Percentiles rank a stretch among this genome's conserved stretches.
phyloP scores from a whole-genome alignment of 2,888 invertebrate genomes.

The Uloborus plumipes region DNA sequence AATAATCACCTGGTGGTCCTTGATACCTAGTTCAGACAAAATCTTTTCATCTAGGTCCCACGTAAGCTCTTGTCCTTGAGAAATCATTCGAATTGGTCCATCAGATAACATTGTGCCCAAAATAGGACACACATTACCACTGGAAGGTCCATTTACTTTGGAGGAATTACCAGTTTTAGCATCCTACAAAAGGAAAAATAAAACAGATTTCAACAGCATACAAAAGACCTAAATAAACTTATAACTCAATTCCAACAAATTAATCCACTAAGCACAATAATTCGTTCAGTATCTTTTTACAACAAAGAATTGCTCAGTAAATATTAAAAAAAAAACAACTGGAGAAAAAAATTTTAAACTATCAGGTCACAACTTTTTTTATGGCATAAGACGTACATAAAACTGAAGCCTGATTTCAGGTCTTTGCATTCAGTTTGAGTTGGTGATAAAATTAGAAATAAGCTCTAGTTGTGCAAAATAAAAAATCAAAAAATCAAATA shows the following conservation, averaged over 20 bases:
- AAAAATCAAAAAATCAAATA: no score
- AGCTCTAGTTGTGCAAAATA: no score
- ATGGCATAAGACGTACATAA: no score
- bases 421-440: no score
- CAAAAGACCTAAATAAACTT: not conserved
- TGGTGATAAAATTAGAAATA: no score
- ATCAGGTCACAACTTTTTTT: no score
- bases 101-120: conserved; percentile 82
- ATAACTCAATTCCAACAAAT: not conserved
- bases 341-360: no score
- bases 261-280: no score
- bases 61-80: conserved; percentile 89
- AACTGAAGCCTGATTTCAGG: no score
- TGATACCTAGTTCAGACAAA: conserved; percentile 91
- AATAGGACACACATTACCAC: conserved; percentile 73
- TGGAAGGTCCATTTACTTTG: conserved; percentile 35
- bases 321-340: no score
- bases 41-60: conserved; percentile 93
- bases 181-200: conserved; percentile 15
- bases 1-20: conserved; percentile 84
- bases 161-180: conserved; percentile 15
- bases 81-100: conserved; percentile 91
- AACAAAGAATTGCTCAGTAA: no score
- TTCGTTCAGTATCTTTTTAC: no score
- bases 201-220: not conserved